Base-by-base conservation (phyloP, 2,888 invertebrate genomes). In the Mimas tiliae region DNA sequence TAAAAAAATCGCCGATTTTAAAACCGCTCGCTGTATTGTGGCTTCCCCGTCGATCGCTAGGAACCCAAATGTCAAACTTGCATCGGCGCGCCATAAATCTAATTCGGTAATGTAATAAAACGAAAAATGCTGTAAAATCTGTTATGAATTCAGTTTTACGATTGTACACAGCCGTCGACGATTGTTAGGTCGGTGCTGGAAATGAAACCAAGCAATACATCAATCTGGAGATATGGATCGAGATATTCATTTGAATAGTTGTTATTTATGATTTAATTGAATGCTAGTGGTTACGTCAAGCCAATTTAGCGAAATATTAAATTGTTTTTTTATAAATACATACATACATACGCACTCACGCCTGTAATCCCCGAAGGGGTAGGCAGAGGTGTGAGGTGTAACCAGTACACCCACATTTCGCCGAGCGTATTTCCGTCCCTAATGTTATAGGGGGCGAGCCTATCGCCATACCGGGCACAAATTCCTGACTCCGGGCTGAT, bases 51-150 rank as follows among this genome's bases (percentile, higher is more conserved):
- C 8, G 42, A 14, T 14, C 11, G 45, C 14, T 52, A 33, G 27
- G 2, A 52, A 52, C 38, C n/a, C 12, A 58, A 58, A 58, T 34
- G 48, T 6, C 58, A n/a, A 58, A 58, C 55, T 65, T 34, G 48
- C 58, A 27, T 55, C 55, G 48, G 33, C 48, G 55, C n/a, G 21
- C 58, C 47, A 21, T 87, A 81, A 82, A 84, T 86, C 86, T 87
- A 87, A 87, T 81, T 85, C 81, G 70, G 85, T 71, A 64, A 64
- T 70, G 84, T 74, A 80, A 79, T 88, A 84, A 87, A 88, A 82
- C 72, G 73, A 83, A 83, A 85, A 86, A 84, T 82, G 85, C 82
- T 70, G 82, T 87, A 84, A 85, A 85, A 70, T 70, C 69, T 48
- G 75, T 68, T 71, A 70, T 67, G 71, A 66, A 75, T 66, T 63